A percentile compares a stretch with the other conserved stretches of the same genome.
Conservation (phyloP, 2,888 invertebrate genomes). For the Allygus modestus region DNA sequence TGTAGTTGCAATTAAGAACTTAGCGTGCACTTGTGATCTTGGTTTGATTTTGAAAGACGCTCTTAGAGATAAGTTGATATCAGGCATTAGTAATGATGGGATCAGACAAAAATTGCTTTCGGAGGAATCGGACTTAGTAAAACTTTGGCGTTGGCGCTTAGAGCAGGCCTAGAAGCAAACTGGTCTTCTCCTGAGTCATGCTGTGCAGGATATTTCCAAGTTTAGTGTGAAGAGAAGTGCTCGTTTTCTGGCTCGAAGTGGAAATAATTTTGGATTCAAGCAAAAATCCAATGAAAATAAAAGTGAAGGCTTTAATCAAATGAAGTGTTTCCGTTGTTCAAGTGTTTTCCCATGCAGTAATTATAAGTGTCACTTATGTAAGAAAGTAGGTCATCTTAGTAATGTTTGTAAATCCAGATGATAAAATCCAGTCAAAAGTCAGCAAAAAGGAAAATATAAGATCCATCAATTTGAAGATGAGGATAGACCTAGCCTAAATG, state of each 20-base stretch:
- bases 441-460: no score
- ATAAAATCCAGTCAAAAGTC: not conserved
- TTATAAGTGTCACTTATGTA: not conserved
- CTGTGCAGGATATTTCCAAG: no score
- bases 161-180: not conserved
- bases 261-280: not conserved
- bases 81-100: not conserved
- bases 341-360: not conserved
- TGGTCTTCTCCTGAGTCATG: not conserved
- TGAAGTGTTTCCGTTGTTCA: not conserved
- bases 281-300: not conserved
- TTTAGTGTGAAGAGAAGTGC: no score
- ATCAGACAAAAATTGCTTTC: not conserved
- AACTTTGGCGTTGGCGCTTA: not conserved
- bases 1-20: not conserved
- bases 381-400: not conserved
- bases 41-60: not conserved
- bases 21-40: not conserved
- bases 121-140: not conserved
- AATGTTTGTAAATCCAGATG: not conserved
- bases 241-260: no score
- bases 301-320: not conserved
- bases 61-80: not conserved
- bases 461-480: no score
- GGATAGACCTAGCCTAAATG: no score